These are phyloP conservation scores for Hyperoodon ampullatus DNA, from an alignment of 2,113 vertebrate species.

Conservation along the genomic window DNA sequence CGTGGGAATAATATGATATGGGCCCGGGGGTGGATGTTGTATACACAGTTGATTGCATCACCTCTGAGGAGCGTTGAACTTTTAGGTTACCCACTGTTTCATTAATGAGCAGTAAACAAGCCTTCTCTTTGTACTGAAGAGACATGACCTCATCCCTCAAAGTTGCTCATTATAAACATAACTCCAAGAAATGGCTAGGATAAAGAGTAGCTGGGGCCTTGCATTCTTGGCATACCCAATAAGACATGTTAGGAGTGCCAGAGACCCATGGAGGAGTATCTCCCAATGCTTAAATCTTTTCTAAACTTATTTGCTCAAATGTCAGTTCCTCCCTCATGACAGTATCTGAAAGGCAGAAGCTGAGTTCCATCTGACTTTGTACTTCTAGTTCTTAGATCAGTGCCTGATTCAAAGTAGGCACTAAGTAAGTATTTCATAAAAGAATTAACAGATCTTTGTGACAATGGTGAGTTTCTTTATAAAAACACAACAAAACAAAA, in stretches of 20 bases:
- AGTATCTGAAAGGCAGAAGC: background rate
- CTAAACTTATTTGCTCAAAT: background rate
- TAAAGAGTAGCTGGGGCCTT: background rate
- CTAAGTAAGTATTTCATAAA: background rate
- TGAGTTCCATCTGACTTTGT: background rate
- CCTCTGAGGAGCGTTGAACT: background rate
- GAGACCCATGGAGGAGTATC: background rate
- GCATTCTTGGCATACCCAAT: background rate
- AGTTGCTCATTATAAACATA: background rate
- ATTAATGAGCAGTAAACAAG: background rate
- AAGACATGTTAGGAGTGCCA: background rate
- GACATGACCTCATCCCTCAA: background rate
- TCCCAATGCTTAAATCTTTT: background rate
- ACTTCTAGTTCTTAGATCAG: background rate
- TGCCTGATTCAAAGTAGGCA: background rate
- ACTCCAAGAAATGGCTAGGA: background rate
- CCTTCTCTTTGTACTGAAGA: background rate
- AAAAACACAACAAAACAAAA: background rate
- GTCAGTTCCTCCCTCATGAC: background rate
- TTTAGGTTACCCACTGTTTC: background rate
- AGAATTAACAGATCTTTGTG: background rate
- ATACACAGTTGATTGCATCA: background rate
- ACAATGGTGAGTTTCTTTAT: background rate
- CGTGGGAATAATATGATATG: background rate
- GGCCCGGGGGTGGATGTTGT: background rate